Evolutionary conservation across 2,113 vertebrate genomes (phyloP), one percentile per base, ranked within the genome.

Genomic region (Dromiciops gliroides): DNA sequence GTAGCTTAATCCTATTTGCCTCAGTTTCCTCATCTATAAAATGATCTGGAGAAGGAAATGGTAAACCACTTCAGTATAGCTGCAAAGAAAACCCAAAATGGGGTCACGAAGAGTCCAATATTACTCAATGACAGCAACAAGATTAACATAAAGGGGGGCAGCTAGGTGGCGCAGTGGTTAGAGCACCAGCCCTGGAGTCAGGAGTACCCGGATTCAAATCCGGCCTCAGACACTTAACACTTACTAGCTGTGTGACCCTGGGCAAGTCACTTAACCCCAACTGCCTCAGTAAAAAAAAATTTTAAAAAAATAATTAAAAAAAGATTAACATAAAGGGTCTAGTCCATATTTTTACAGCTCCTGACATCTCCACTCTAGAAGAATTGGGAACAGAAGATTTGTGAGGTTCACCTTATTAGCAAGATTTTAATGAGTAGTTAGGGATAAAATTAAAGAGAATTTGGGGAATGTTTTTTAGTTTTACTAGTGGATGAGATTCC

Each of bases 291-390:
- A n/a, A n/a, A n/a, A n/a, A n/a, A n/a, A n/a, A n/a, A n/a, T n/a
- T n/a, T n/a, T n/a, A n/a, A n/a, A n/a, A n/a, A n/a, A n/a, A n/a
- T n/a, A n/a, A n/a, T n/a, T n/a, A n/a, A n/a, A n/a, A n/a, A n/a
- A 67, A 14, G 31, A 16, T 5, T 83, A n/a, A 83, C 14, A 89
- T 56, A 51, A 90, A 94, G 51, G 52, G 89, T 89, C 10, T 90
- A 67, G 91, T 60, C 93, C 88, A 67, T 8, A 25, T 37, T 0
- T 93, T 90, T 90, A 51, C 94, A 48, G 37, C 50, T 89, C 44
- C 51, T 90, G 44, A 95, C 93, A 93, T 75, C 60, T 51, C 91
- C 37, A 95, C 25, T 37, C 90, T 1, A 10, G 89, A 93, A 90
- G 89, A 94, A 16, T 75, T 91, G 49, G 14, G 93, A 49, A 50